Conservation (phyloP, 2,113 vertebrate species). For the Rattus norvegicus region GRCr8 NC_086030.1:42439501-42440000, state of each 20-base stretch:
- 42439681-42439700: accelerated
- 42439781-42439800: constrained; percentile 85
- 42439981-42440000: background rate
- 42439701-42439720: constrained; percentile 62
- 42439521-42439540: background rate
- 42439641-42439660: background rate
- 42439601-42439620: too few species aligned
- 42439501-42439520: background rate
- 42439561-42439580: background rate
- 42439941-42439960: constrained; percentile 65
- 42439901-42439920: constrained; percentile 78
- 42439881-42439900: constrained; percentile 85
- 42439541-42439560: background rate
- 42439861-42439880: constrained; percentile 75
- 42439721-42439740: constrained; percentile 66
- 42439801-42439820: constrained; percentile 84
- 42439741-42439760: constrained; percentile 76
- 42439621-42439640: background rate
- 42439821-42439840: constrained; percentile 75
- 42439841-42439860: constrained; percentile 75
- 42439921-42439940: constrained; percentile 57
- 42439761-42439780: constrained; percentile 75
- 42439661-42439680: background rate
- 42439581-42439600: background rate
- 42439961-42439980: background rate